Evolutionary conservation across 2,888 invertebrate genomes (phyloP).

Genomic region (Entomobrya multifasciata): DNA sequence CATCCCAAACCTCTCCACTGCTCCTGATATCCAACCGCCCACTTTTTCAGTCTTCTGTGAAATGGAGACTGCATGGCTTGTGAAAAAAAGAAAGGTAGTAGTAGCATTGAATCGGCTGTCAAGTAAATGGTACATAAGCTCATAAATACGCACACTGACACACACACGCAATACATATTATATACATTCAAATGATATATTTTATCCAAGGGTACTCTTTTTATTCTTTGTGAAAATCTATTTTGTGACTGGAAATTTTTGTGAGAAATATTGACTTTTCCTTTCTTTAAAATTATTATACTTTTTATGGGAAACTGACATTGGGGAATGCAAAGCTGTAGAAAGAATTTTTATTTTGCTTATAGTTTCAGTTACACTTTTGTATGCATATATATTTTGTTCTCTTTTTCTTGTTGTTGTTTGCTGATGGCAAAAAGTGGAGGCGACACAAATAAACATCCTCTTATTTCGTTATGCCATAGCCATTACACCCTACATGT

Average conservation of each 20-base stretch:
- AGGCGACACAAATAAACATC: too few relatives aligned
- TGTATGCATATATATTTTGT: neutral
- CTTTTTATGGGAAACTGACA: slow-evolving; percentile 65
- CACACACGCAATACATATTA: slow-evolving; percentile 10
- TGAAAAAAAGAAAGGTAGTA: neutral
- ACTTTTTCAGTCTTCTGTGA: slow-evolving; percentile 28
- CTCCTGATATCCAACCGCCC: too few relatives aligned
- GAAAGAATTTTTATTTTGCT: slow-evolving; percentile 33
- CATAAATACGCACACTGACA: slow-evolving; percentile 28
- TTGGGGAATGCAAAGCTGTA: slow-evolving; percentile 50
- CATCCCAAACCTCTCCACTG: slow-evolving; percentile 55
- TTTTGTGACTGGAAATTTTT: neutral
- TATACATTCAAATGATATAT: slow-evolving; percentile 7
- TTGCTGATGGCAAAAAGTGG: too few relatives aligned
- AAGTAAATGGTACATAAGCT: slow-evolving; percentile 21
- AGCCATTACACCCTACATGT: too few relatives aligned
- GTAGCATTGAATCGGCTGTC: neutral
- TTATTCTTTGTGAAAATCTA: neutral
- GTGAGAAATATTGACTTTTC: slow-evolving; percentile 17
- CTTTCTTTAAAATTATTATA: slow-evolving; percentile 8
- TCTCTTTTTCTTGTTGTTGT: neutral
- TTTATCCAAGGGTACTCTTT: neutral
- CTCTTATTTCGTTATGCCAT: too few relatives aligned
- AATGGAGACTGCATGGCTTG: too few relatives aligned
- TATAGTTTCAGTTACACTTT: neutral